These are phyloP conservation scores for Alaudala cheleensis DNA, from an alignment of 2,113 vertebrate species.

Conservation along the genomic window DNA sequence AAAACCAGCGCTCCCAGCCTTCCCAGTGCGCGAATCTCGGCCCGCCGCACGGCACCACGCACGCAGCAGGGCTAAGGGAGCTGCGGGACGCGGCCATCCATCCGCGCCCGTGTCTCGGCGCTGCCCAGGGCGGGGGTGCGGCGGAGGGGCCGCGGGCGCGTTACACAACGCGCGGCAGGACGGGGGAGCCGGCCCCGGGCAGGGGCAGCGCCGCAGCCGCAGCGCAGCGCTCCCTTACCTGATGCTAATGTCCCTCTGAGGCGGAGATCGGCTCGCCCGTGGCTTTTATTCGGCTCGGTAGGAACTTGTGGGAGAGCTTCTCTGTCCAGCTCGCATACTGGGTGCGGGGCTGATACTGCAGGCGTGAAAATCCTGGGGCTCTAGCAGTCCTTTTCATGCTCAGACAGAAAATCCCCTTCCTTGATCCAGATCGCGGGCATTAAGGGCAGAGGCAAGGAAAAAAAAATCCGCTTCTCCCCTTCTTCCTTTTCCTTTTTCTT, in stretches of 20 bases:
- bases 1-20: not conserved
- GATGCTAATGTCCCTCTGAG: conserved; percentile 75
- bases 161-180: conserved; percentile 45
- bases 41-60: not conserved
- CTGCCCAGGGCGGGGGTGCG: not conserved
- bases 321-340: conserved; percentile 78
- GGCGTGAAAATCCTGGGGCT: conserved; percentile 75
- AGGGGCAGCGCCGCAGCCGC: conserved; percentile 15
- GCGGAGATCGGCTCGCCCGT: conserved; percentile 58
- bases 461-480: not conserved
- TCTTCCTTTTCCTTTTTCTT: not conserved
- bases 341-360: conserved; percentile 70
- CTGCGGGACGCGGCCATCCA: not conserved
- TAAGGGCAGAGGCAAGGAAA: conserved; percentile 52
- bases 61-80: not conserved
- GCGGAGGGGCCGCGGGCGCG: not conserved
- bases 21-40: not conserved
- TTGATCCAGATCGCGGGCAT: conserved; percentile 76
- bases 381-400: conserved; percentile 84
- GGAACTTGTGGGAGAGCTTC: conserved; percentile 74
- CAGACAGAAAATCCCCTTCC: conserved; percentile 74
- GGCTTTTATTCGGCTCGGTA: conserved; percentile 75
- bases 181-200: not conserved
- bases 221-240: conserved; percentile 73
- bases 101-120: rapidly evolving